Base-by-base conservation (phyloP, 2,888 invertebrate genomes). In the Andrena praecox region DNA sequence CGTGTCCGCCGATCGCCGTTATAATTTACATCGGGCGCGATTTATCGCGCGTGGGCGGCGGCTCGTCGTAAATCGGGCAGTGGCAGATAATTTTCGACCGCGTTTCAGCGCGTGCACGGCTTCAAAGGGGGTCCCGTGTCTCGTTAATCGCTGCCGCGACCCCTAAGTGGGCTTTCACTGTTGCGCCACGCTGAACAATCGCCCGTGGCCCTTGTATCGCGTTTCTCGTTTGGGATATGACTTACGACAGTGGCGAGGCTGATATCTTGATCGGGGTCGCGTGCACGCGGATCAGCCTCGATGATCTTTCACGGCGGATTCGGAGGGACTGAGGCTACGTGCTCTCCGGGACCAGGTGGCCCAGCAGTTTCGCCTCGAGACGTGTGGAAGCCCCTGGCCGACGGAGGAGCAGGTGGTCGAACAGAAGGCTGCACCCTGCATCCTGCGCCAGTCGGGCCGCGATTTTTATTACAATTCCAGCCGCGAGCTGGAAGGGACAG, bases 161-260 rank as follows among this genome's bases (percentile, higher is more conserved):
- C 64, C 78, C 73, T 81, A 87, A 82, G 75, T 75, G 80, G 70
- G 87, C 87, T 85, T 82, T 87, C 86, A 80, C 85, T 77, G 71
- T 86, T 86, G 76, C 86, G 77, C 74, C 87, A 80, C 67, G 48
- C n/a, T 52, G 59, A 79, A 87, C 86, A 79, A 87, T 85, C 69
- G 82, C 67, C 29, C 59, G 67, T 50, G 84, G 67, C 73, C 76
- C 77, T 54, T 67, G 73, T 68, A 76, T 79, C 79, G 79, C 64
- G 79, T 67, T 71, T 72, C 77, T 75, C 80, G 69, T 87, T 82
- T 79, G 35, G 68, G 56, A 59, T 73, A 70, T 73, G 82, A 85
- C 77, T 79, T 73, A 76, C 69, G 70, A 67, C 77, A 70, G 78
- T 56, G 79, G 69, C 70, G 20, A 72, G 70, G 74, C 60, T 75